phyloP scores from a whole-genome alignment of 2,888 invertebrate species.

The Acanthosepion pharaonis region DNA sequence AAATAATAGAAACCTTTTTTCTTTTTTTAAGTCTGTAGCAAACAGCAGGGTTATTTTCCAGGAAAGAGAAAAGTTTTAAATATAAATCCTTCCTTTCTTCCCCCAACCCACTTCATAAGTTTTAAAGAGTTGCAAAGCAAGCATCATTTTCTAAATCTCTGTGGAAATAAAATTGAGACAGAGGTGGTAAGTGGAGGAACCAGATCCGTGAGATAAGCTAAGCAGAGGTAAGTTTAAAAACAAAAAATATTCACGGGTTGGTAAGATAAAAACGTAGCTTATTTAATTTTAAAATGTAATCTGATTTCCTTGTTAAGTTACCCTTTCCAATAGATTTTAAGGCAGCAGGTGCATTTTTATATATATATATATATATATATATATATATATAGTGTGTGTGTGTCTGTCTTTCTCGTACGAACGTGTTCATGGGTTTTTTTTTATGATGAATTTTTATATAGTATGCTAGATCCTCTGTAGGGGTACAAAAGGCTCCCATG shows the following conservation, averaged over 20 bases:
- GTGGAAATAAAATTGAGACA: not conserved
- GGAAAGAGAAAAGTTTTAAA: no score
- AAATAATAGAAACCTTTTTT: no score
- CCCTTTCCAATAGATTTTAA: not conserved
- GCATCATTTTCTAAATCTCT: not conserved
- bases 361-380: not conserved
- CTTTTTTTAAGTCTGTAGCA: no score
- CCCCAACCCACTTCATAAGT: not conserved
- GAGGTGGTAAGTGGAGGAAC: not conserved
- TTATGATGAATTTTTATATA: no score
- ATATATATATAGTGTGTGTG: no score
- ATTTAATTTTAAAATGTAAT: constrained; percentile 12
- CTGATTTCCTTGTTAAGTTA: not conserved
- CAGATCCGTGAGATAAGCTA: not conserved
- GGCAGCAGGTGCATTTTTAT: not conserved
- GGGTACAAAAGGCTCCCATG: no score
- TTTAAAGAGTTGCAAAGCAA: not conserved
- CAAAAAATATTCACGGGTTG: not conserved
- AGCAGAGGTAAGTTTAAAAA: not conserved
- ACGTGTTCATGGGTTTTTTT: no score
- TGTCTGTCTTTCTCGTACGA: no score
- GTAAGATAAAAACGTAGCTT: not conserved
- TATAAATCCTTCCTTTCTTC: no score
- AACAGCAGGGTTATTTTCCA: no score
- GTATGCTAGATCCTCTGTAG: no score